Evolutionary conservation across 2,113 vertebrate genomes (phyloP), one percentile per base, ranked within the genome.

Genomic region (Chitala chitala): DNA sequence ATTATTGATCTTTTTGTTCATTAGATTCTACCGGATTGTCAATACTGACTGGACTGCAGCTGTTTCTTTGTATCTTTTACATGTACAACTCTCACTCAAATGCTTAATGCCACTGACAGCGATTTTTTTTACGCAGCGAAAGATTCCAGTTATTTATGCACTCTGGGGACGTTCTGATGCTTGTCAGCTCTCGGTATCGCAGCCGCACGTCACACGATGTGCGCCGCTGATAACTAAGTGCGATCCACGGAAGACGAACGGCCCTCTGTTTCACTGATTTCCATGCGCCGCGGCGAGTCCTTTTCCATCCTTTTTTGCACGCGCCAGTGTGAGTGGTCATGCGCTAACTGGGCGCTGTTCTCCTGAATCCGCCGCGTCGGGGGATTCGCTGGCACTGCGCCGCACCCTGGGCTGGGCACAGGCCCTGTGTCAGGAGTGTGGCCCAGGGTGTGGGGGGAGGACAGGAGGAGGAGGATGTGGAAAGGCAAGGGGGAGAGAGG

Each of bases 321-420:
- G 38, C 10, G 64, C 29, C 44, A 68, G 64, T n/a, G 46, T 48
- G 13, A 68, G 46, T 12, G 22, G 8, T 12, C 12, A 26, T 46
- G 44, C 26, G 42, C n/a, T 68, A 68, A 46, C 40, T 7, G 64
- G 20, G 26, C 40, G 46, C 44, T 68, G 64, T 29, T 68, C 64
- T 68, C 42, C 42, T 12, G 38, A 29, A 68, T 68, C 40, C 26
- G 22, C 42, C 64, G 15, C 40, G 17, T 55, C 15, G 20, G n/a
- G 53, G n/a, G n/a, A 22, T n/a, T 55, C 22, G 5, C 26, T 26
- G 64, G 20, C 15, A n/a, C 40, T 46, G 38, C 15, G 9, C 38
- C 3, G 20, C 38, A 29, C 42, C 24, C 4, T 5, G 6, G 22
- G 42, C 40, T 22, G 38, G n/a, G 4, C 40, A 48, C 9, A 24